Base-by-base conservation (phyloP, 2,797 vertebrate genomes). In the Liparis tanakae region DNA sequence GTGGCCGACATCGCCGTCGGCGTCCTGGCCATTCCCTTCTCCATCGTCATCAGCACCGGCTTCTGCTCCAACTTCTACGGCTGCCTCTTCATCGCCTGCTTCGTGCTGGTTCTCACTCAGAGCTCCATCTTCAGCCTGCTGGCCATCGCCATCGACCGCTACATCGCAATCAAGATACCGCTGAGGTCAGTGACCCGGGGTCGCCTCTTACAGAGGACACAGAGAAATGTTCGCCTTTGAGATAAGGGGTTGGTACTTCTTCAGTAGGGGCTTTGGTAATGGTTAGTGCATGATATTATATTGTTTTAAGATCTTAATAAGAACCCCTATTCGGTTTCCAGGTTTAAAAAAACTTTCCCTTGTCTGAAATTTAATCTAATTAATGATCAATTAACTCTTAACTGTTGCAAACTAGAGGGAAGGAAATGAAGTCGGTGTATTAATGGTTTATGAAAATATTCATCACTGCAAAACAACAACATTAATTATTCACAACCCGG, bases 81-180 rank as follows among this genome's bases (percentile, higher is more conserved):
- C 82, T 99, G 98, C 91, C 95, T 99, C 56, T 99, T 99, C 92
- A 95, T 99, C 0, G 97, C 96, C 81, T 99, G 98, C 91, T 99
- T 99, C 0, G 96, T 98, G 33, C 92, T 99, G 89, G 95, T 99
- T 57, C 92, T 99, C 91, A 99, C 98, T 0, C 98, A 99, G 94
- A 98, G 96, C 84, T 99, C 98, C 37, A 99, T 99, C 93, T 99
- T 99, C 94, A 98, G 97, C 88, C 96, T 99, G 75, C 93, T 99
- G 12, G 98, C 98, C 54, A 99, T 99, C 0, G 98, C 98, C 60
- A 94, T 98, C 1, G 98, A 99, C 90, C 96, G 98, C 43, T 97
- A 97, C 92, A 97, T 99, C 0, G 97, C 97, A 6, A 99, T 99
- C 94, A 96, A 96, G 83, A 92, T 96, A 7, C 96, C 98, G 0